These are phyloP conservation scores for Prorops nasuta DNA, from an alignment of 1,140 invertebrate genomes.

Conservation along the genomic window DNA sequence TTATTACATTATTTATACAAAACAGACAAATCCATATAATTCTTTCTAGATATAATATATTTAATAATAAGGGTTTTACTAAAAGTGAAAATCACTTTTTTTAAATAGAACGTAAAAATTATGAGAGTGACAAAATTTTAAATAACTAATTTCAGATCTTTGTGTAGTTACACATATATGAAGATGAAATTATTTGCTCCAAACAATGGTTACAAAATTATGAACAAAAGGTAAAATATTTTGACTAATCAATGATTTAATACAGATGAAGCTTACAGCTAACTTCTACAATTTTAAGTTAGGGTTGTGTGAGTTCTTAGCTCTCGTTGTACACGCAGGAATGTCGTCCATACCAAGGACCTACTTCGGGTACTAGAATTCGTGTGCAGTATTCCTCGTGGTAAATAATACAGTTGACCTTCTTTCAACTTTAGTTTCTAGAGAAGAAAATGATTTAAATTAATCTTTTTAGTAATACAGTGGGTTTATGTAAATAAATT, in stretches of 20 bases:
- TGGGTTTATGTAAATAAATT: too few species aligned
- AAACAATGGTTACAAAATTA: conserved; percentile 83
- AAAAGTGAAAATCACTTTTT: neutral
- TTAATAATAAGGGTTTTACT: neutral
- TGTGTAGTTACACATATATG: conserved; percentile 86
- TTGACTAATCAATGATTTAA: neutral
- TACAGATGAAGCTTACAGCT: neutral
- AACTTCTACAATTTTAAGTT: neutral
- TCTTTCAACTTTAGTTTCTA: too few species aligned
- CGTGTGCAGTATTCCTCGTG: too few species aligned
- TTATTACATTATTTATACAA: too few species aligned
- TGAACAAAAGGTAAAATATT: conserved; percentile 71
- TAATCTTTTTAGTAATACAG: too few species aligned
- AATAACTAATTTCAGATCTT: conserved; percentile 70
- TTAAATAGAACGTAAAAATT: conserved; percentile 62
- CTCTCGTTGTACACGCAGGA: too few species aligned
- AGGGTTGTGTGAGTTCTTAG: too few species aligned
- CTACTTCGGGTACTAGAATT: too few species aligned
- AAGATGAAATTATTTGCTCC: conserved; percentile 85
- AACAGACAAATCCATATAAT: conserved; percentile 4
- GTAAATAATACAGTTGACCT: too few species aligned
- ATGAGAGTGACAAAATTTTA: conserved; percentile 61
- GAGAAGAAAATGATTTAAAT: too few species aligned
- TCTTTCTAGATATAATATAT: conserved; percentile 6
- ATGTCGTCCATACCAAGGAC: too few species aligned